These are phyloP conservation scores for Tribolium madens DNA, from an alignment of 1,140 invertebrate genomes.

Conservation along the genomic window DNA sequence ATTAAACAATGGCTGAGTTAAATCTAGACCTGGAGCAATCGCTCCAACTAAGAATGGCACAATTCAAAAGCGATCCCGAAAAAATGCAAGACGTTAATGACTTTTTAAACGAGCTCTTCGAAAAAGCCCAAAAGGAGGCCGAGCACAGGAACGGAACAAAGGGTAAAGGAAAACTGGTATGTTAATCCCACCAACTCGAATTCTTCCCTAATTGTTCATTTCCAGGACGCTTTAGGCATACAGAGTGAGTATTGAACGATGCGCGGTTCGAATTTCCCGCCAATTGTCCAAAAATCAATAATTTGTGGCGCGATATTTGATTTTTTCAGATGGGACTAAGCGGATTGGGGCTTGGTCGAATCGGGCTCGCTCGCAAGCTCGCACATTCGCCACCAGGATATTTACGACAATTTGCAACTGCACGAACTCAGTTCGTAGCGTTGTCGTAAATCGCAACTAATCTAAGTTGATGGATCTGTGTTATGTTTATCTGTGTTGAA, in stretches of 20 bases:
- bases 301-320: neutral
- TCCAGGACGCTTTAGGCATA: constrained; percentile 62
- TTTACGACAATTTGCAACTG: constrained; percentile 65
- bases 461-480: constrained; percentile 14
- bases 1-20: constrained; percentile 60
- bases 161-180: constrained; percentile 62
- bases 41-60: constrained; percentile 59
- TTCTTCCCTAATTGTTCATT: constrained; percentile 51
- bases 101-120: constrained; percentile 63
- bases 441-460: constrained; percentile 62
- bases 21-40: constrained; percentile 58
- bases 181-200: constrained; percentile 25
- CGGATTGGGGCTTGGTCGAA: constrained; percentile 63
- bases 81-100: constrained; percentile 63
- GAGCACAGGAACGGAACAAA: constrained; percentile 55
- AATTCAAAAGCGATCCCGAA: constrained; percentile 64
- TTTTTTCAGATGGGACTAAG: constrained; percentile 62
- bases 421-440: constrained; percentile 63
- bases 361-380: constrained; percentile 61
- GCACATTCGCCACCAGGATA: constrained; percentile 62
- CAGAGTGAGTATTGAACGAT: constrained; percentile 61
- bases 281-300: constrained; percentile 10
- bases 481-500: constrained; percentile 29
- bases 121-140: constrained; percentile 61
- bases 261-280: constrained; percentile 33